Evolutionary conservation across 1,140 invertebrate species (phyloP), one percentile per base, ranked within the genome.

Genomic region (Calephelis nemesis): DNA sequence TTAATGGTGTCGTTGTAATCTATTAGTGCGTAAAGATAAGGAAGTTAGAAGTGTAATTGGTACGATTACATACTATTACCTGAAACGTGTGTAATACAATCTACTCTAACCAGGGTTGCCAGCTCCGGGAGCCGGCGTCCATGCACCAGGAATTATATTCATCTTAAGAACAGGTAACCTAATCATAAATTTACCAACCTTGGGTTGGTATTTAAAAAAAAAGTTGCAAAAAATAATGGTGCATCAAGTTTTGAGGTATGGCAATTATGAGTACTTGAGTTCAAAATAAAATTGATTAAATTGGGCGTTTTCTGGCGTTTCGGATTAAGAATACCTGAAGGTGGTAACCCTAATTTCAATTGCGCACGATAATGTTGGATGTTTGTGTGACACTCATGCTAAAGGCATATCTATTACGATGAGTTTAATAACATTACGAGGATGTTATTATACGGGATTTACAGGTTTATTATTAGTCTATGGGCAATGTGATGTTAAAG

Each of bases 361-460:
- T 60, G 30, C 9, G 11, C 15, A 40, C 54, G 30, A 60, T 60
- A 60, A 60, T 15, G 54, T 60, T 40, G 12, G 19, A 60, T 60
- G 54, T 60, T 60, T 60, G 30, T 60, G 19, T 60, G 54, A 60
- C 54, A 60, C 10, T 60, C 54, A 60, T 40, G 54, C 54, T 40
- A 60, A 60, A 60, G 54, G 54, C 54, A 60, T 60, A 60, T 60
- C 54, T 60, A 60, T 60, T 60, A 60, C 30, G 54, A 60, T 60
- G 54, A 60, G 54, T 60, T 60, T 60, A 60, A 60, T 60, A 60
- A 60, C 54, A 60, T 60, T 60, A 60, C 30, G 30, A 60, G 19
- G 30, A 60, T 60, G 54, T 60, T 60, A 60, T 60, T 60, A 60
- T 60, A 60, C 30, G 54, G 19, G 54, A 4, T 60, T 60, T 60